phyloP scores from a whole-genome alignment of 2,797 vertebrate genomes.

The Pseudomugil tenellus region DNA sequence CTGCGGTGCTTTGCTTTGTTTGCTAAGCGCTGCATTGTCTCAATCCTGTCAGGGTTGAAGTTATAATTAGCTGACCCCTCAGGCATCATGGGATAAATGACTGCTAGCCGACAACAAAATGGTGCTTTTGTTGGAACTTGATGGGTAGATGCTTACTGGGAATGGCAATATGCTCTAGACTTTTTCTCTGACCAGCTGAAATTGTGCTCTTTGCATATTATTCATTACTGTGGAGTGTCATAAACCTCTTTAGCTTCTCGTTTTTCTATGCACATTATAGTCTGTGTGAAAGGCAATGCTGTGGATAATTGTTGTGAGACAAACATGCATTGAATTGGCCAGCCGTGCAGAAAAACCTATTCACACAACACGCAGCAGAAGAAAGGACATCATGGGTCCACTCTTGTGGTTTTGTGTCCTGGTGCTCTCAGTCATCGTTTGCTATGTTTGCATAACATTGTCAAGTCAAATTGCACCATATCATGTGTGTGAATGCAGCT shows the following conservation, averaged over 20 bases:
- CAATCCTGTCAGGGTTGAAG: constrained; percentile 34
- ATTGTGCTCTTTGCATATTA: not conserved
- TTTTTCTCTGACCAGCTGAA: not conserved
- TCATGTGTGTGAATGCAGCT: not conserved
- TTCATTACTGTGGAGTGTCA: not conserved
- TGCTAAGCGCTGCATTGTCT: constrained; percentile 56
- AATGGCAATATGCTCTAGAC: not conserved
- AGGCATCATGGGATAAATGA: constrained; percentile 34
- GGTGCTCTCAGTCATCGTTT: too few species aligned
- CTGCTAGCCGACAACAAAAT: constrained; percentile 17
- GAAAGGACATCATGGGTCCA: too few species aligned
- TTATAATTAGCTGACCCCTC: constrained; percentile 66
- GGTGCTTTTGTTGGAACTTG: not conserved
- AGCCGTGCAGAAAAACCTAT: not conserved
- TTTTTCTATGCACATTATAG: not conserved
- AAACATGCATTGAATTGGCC: not conserved
- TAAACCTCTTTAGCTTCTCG: not conserved
- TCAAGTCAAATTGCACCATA: not conserved
- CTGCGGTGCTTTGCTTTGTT: constrained; percentile 57
- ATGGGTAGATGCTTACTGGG: not conserved
- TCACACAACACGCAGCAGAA: not conserved
- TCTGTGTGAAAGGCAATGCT: not conserved
- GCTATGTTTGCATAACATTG: too few species aligned
- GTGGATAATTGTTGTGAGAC: not conserved
- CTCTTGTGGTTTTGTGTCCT: too few species aligned